Conservation (phyloP, 2,797 vertebrate genomes). For the Catostomus latipinnis region DNA sequence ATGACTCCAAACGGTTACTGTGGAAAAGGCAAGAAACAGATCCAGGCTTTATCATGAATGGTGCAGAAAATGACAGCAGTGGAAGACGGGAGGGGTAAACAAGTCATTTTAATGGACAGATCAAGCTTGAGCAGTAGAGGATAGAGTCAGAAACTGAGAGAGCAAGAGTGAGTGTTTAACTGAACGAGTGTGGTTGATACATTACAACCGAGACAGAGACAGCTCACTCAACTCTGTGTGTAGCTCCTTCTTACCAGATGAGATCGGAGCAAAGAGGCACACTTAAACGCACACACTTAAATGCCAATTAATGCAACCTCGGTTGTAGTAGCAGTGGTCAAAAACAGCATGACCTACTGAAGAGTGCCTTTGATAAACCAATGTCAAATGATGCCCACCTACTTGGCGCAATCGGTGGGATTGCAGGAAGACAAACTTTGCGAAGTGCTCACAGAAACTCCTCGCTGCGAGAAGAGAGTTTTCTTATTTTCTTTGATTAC, state of each 20-base stretch:
- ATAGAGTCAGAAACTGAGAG: not conserved
- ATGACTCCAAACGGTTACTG: too few relatives aligned
- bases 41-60: too few relatives aligned
- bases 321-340: not conserved
- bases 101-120: not conserved
- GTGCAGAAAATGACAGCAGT: too few relatives aligned
- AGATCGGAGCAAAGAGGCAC: not conserved
- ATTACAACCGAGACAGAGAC: slow-evolving; percentile 5
- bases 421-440: slow-evolving; percentile 3
- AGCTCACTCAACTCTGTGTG: slow-evolving; percentile 17
- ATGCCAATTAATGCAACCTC: not conserved
- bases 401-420: not conserved
- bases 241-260: slow-evolving; percentile 19
- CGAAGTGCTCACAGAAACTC: not conserved
- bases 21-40: not conserved
- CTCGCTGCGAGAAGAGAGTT: too few relatives aligned
- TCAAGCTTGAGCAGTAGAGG: not conserved
- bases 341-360: not conserved
- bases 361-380: not conserved
- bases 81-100: too few relatives aligned
- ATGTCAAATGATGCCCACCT: not conserved
- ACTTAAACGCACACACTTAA: not conserved
- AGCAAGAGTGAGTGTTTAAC: slow-evolving; percentile 10
- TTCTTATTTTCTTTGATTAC: slow-evolving; percentile 9
- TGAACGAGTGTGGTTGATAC: slow-evolving; percentile 15